These are phyloP conservation scores for Rhadina sibilatrix DNA, from an alignment of 2,113 vertebrate species.

Conservation along the genomic window DNA sequence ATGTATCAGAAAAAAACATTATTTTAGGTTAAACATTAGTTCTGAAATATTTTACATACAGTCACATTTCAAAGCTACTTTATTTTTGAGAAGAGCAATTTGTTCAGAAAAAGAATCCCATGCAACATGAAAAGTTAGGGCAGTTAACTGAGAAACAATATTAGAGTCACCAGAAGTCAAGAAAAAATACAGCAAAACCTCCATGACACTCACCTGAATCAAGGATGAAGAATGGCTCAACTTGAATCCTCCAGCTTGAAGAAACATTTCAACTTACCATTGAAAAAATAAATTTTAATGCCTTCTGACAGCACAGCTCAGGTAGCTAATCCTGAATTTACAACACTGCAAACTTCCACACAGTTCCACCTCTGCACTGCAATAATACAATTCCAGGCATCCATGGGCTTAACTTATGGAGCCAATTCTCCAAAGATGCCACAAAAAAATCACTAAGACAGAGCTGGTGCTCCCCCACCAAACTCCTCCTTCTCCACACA, in stretches of 20 bases:
- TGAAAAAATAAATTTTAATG: background rate
- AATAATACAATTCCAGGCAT: background rate
- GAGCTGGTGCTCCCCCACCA: background rate
- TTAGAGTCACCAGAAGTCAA: slow-evolving; percentile 12
- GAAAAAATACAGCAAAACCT: background rate
- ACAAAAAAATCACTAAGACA: background rate
- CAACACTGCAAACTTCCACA: background rate
- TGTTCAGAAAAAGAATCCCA: background rate
- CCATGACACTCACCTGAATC: background rate
- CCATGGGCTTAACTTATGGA: background rate
- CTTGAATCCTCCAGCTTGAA: slow-evolving; percentile 34
- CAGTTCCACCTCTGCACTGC: background rate
- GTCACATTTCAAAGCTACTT: background rate
- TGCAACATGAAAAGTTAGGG: slow-evolving; percentile 22
- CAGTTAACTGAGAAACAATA: slow-evolving; percentile 3
- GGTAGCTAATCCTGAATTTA: background rate
- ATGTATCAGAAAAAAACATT: background rate
- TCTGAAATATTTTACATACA: background rate
- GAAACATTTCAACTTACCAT: slow-evolving; percentile 49
- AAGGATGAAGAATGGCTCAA: slow-evolving; percentile 29
- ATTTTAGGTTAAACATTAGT: slow-evolving; percentile 43
- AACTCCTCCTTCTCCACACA: background rate
- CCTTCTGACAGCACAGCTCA: background rate
- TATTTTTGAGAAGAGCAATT: background rate
- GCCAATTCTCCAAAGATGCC: background rate